Conservation (phyloP, 2,888 invertebrate genomes). For the Nasonovia ribisnigri region DNA sequence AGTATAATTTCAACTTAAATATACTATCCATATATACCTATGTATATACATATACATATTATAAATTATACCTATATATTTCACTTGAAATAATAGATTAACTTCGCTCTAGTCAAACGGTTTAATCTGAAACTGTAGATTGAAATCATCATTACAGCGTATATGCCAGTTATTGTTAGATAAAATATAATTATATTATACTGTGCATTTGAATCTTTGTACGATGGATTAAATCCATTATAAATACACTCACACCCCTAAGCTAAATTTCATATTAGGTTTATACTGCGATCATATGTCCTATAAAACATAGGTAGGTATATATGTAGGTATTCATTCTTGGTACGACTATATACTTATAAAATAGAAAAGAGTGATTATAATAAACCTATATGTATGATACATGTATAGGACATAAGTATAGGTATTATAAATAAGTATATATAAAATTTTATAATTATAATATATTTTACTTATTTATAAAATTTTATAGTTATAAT, state of each 20-base stretch:
- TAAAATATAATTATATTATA: background rate
- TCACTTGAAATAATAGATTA: background rate
- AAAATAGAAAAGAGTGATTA: background rate
- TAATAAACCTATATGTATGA: background rate
- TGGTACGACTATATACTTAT: background rate
- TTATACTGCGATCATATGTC: background rate
- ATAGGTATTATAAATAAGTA: too few relatives aligned
- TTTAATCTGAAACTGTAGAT: background rate
- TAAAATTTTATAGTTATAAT: too few relatives aligned
- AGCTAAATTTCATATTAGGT: background rate
- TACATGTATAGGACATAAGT: background rate
- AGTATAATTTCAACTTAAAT: background rate
- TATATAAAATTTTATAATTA: too few relatives aligned
- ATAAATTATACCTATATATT: too few relatives aligned
- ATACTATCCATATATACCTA: background rate
- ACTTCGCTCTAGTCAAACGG: background rate
- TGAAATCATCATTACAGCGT: background rate
- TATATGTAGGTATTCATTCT: background rate
- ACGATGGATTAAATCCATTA: background rate
- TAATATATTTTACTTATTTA: too few relatives aligned
- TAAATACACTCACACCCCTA: background rate
- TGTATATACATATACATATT: too few relatives aligned
- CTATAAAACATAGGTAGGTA: background rate
- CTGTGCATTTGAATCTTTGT: background rate
- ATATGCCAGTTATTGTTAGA: background rate